Percentiles rank a stretch among this genome's conserved stretches.
Evolutionary conservation across 2,888 invertebrate species (phyloP).

Genomic region (Metellina segmentata): DNA sequence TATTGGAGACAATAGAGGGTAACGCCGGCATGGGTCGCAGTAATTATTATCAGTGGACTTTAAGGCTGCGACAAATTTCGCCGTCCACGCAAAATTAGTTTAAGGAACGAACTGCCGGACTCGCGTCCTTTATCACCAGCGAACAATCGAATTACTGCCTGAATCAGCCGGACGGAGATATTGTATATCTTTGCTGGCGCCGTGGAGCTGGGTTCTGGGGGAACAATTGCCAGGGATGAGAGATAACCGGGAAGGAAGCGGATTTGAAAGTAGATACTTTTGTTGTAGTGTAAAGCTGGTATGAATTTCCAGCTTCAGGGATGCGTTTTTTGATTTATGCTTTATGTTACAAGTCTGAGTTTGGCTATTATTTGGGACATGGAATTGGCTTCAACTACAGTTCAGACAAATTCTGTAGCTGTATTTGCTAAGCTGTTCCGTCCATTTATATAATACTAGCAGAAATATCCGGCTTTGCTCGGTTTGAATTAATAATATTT

Average conservation of each 20-base stretch:
- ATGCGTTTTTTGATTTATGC: too few species aligned
- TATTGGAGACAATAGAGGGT: not conserved
- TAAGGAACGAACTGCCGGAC: slow-evolving; percentile 46
- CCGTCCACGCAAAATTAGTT: slow-evolving; percentile 58
- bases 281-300: not conserved
- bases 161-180: slow-evolving; percentile 45
- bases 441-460: too few species aligned
- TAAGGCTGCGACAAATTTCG: slow-evolving; percentile 36
- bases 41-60: slow-evolving; percentile 28
- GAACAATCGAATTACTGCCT: slow-evolving; percentile 48
- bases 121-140: slow-evolving; percentile 58
- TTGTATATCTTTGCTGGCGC: slow-evolving; percentile 29
- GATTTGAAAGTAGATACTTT: not conserved
- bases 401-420: too few species aligned
- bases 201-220: not conserved
- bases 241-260: not conserved
- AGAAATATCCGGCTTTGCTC: too few species aligned
- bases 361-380: too few species aligned
- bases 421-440: too few species aligned
- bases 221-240: not conserved
- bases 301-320: too few species aligned
- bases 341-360: too few species aligned
- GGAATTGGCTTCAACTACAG: too few species aligned
- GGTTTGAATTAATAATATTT: too few species aligned
- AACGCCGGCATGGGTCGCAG: not conserved